These are phyloP conservation scores for Pomatostomus ruficeps DNA, from an alignment of 2,113 vertebrate species.

Conservation along the genomic window DNA sequence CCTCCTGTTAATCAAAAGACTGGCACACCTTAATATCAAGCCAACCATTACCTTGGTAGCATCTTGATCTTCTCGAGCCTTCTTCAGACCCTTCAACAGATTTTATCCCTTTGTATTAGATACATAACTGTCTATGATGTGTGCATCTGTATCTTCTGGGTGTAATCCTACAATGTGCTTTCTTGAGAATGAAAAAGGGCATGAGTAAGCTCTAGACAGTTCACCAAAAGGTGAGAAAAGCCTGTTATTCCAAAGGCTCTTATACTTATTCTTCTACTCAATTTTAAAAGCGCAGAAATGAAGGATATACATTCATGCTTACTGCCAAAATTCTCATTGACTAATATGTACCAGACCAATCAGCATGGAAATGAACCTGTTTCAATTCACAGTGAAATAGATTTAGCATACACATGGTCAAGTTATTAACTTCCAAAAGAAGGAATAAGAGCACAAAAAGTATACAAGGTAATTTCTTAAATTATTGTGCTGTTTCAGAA, in stretches of 20 bases:
- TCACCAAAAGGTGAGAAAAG: not conserved
- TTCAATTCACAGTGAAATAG: not conserved
- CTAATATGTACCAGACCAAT: not conserved
- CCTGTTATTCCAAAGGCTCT: not conserved
- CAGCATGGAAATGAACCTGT: not conserved
- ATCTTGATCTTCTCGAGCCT: not conserved
- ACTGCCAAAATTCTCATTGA: not conserved
- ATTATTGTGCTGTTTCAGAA: not conserved
- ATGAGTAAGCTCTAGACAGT: not conserved
- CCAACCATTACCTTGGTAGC: not conserved
- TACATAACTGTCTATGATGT: not conserved
- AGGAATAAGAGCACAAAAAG: not conserved
- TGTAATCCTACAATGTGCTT: not conserved
- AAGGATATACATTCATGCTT: not conserved
- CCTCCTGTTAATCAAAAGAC: not conserved
- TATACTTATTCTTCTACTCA: not conserved
- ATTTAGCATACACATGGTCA: accelerated
- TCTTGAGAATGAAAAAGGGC: not conserved
- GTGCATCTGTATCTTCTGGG: not conserved
- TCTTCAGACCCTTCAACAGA: not conserved
- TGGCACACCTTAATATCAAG: not conserved
- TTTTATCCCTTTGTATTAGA: not conserved
- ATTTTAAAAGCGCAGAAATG: not conserved
- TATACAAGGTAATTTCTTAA: not conserved
- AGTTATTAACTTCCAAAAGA: not conserved